These are phyloP conservation scores for Boleophthalmus pectinirostris DNA, from an alignment of 2,113 vertebrate species.

Conservation along the genomic window DNA sequence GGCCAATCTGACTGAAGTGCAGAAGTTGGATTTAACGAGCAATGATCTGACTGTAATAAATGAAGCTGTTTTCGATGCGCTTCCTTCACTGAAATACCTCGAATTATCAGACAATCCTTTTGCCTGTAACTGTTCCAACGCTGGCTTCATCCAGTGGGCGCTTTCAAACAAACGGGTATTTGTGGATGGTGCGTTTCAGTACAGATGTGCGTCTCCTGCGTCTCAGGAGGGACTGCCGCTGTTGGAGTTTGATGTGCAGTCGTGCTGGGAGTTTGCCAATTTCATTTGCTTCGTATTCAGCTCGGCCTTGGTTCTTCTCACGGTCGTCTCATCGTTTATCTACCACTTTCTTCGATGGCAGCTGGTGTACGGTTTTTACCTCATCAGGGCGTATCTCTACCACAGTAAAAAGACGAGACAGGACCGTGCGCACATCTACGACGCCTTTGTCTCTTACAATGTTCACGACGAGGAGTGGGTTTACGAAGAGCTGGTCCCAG, in stretches of 20 bases:
- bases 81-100: constrained; percentile 64
- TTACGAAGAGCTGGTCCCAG: constrained; percentile 66
- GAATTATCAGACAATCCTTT: constrained; percentile 72
- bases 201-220: constrained; percentile 69
- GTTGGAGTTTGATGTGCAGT: constrained; percentile 42
- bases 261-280: constrained; percentile 36
- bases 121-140: constrained; percentile 73
- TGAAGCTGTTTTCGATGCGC: constrained; percentile 14
- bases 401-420: constrained; percentile 58
- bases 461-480: constrained; percentile 76
- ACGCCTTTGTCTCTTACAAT: constrained; percentile 81
- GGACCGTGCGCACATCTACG: constrained; percentile 55
- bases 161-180: constrained; percentile 55
- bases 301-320: constrained; percentile 25
- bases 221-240: constrained; percentile 51
- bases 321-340: constrained; percentile 56
- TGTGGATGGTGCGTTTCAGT: constrained; percentile 65
- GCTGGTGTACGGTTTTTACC: constrained; percentile 71
- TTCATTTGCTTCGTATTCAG: constrained; percentile 66
- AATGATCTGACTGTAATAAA: constrained; percentile 65
- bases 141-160: constrained; percentile 67
- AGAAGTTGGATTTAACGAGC: constrained; percentile 49
- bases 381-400: constrained; percentile 69
- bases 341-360: constrained; percentile 72
- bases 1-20: constrained; percentile 60